Evolutionary conservation across 2,113 vertebrate genomes (phyloP).

Genomic region (Malaclemys terrapin): DNA sequence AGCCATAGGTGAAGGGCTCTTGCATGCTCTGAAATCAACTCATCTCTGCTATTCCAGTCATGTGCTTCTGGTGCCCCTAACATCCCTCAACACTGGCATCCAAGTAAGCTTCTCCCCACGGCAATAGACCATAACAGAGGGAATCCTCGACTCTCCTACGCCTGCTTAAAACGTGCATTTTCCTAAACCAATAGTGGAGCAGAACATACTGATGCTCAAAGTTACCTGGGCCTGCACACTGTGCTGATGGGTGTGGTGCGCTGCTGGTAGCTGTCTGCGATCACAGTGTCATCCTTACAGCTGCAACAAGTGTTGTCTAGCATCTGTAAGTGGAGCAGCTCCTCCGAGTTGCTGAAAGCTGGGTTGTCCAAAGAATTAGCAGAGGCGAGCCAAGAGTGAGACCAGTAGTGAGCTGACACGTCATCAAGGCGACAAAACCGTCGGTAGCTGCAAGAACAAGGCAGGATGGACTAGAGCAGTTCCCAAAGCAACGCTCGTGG

Average conservation of each 20-base stretch:
- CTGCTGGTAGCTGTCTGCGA: neutral
- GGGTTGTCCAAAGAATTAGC: constrained; percentile 88
- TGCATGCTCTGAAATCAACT: neutral
- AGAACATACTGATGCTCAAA: rapidly evolving
- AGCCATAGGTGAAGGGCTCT: neutral
- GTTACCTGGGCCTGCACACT: neutral
- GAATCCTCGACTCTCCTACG: neutral
- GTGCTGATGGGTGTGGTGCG: rapidly evolving
- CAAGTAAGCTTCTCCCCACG: neutral
- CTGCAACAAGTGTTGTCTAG: constrained; percentile 78
- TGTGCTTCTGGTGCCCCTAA: neutral
- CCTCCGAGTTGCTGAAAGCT: constrained; percentile 87
- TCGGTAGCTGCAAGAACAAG: constrained; percentile 78
- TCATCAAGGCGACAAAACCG: constrained; percentile 93
- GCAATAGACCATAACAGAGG: too few species aligned
- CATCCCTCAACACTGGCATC: neutral
- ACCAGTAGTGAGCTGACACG: constrained; percentile 88
- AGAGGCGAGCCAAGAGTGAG: constrained; percentile 80
- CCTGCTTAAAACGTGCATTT: neutral
- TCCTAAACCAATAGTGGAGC: neutral
- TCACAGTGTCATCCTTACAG: constrained; percentile 80
- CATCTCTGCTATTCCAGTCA: neutral
- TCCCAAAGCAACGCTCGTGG: rapidly evolving
- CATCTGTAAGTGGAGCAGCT: constrained; percentile 85
- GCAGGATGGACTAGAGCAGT: rapidly evolving